Conservation (phyloP, 2,113 vertebrate species). For the Dascyllus trimaculatus region DNA sequence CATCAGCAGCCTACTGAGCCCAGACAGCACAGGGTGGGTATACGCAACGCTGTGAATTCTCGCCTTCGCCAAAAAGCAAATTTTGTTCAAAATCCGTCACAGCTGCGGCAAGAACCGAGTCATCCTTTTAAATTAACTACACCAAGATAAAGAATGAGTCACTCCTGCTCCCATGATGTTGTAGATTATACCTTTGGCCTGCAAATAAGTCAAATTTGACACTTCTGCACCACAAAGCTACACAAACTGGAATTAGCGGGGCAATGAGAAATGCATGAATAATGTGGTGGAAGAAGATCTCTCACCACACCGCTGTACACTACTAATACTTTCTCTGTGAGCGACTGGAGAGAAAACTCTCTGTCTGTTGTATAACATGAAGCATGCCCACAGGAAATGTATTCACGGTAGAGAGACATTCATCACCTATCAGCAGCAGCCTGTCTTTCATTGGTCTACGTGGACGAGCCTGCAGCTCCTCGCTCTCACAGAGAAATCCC, state of each 20-base stretch:
- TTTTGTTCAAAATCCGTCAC: constrained; percentile 27
- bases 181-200: constrained; percentile 39
- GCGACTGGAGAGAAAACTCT: constrained; percentile 13
- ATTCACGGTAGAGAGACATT: constrained; percentile 52
- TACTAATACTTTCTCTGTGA: constrained; percentile 36
- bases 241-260: constrained; percentile 29
- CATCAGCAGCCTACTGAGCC: constrained; percentile 87
- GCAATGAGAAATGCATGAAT: constrained; percentile 37
- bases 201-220: constrained; percentile 57
- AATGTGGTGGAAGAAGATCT: constrained; percentile 33
- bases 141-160: constrained; percentile 51
- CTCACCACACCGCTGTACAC: constrained; percentile 42
- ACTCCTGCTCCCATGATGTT: constrained; percentile 50
- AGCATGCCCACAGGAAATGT: constrained; percentile 64
- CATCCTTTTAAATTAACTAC: constrained; percentile 45
- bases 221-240: constrained; percentile 41
- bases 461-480: constrained; percentile 43
- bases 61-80: constrained; percentile 9
- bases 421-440: constrained; percentile 61
- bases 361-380: constrained; percentile 24
- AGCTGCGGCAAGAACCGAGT: constrained; percentile 27
- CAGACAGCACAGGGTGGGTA: constrained; percentile 87
- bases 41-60: neutral
- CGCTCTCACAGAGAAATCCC: constrained; percentile 25
- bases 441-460: constrained; percentile 54